Percentiles rank a stretch among this genome's conserved stretches.
These are phyloP conservation scores for Ischnus inquisitorius DNA, from an alignment of 2,888 invertebrate genomes.

Conservation along the genomic window DNA sequence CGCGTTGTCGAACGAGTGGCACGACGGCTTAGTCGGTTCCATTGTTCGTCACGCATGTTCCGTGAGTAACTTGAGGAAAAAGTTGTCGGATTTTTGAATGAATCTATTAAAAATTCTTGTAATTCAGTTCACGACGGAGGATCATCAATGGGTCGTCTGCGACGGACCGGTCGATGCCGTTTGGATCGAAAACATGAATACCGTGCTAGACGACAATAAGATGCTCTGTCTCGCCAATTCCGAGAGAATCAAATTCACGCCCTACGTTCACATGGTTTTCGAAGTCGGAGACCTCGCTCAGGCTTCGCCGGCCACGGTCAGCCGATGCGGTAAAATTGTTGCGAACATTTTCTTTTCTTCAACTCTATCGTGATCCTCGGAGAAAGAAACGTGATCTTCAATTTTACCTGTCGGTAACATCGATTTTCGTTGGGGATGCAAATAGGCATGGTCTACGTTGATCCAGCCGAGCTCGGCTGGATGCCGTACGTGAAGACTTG, in stretches of 20 bases:
- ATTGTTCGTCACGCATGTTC: constrained; percentile 88
- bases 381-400: not conserved
- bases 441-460: constrained; percentile 96
- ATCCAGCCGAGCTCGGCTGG: constrained; percentile 94
- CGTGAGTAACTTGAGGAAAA: constrained; percentile 80
- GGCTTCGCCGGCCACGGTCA: constrained; percentile 96
- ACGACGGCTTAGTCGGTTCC: constrained; percentile 93
- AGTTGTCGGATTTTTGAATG: not conserved
- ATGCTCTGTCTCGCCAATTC: constrained; percentile 97
- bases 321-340: constrained; percentile 85
- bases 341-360: not conserved
- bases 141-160: constrained; percentile 96
- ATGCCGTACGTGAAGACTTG: constrained; percentile 93
- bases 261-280: constrained; percentile 96
- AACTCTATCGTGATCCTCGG: not conserved
- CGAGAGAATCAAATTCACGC: constrained; percentile 95
- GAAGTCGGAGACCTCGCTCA: constrained; percentile 93
- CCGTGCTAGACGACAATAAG: constrained; percentile 96
- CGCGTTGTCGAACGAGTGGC: constrained; percentile 94
- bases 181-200: constrained; percentile 98
- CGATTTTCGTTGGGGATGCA: constrained; percentile 65
- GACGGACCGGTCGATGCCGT: constrained; percentile 97
- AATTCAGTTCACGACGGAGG: constrained; percentile 86
- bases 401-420: not conserved
- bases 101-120: not conserved